A percentile compares a stretch with the other conserved stretches of the same genome.
Conservation (phyloP, 2,888 invertebrate genomes). For the Trichacis sp. region DNA sequence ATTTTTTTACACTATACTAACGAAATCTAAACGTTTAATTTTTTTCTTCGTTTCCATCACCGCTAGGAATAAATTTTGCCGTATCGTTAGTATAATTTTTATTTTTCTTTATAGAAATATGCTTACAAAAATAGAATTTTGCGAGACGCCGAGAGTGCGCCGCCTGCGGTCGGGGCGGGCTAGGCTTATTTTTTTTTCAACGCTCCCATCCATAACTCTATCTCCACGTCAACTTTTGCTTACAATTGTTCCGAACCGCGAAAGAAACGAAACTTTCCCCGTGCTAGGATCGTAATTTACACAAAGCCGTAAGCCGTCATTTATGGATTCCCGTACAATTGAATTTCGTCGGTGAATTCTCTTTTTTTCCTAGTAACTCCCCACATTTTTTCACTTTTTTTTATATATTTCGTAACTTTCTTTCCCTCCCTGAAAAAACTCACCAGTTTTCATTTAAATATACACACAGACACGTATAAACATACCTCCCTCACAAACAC, state of each 20-base stretch:
- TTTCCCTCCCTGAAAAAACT: slow-evolving; percentile 50
- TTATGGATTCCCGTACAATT: slow-evolving; percentile 59
- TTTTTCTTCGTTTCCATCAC: slow-evolving; percentile 63
- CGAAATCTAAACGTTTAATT: slow-evolving; percentile 70
- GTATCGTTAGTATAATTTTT: slow-evolving; percentile 67
- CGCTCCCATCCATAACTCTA: background rate
- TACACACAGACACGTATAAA: slow-evolving; percentile 47
- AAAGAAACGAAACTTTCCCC: slow-evolving; percentile 40
- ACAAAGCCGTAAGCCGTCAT: slow-evolving; percentile 59
- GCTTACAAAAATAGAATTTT: slow-evolving; percentile 70
- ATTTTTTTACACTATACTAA: slow-evolving; percentile 69
- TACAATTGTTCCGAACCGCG: slow-evolving; percentile 40
- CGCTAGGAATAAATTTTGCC: slow-evolving; percentile 70
- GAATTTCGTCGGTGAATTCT: slow-evolving; percentile 64
- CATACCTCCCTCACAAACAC: slow-evolving; percentile 44
- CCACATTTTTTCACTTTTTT: slow-evolving; percentile 29
- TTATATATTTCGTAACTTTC: slow-evolving; percentile 48
- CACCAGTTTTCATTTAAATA: slow-evolving; percentile 47
- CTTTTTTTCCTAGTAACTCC: slow-evolving; percentile 46
- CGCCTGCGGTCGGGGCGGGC: slow-evolving; percentile 60
- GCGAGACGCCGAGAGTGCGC: slow-evolving; percentile 66
- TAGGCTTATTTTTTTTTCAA: slow-evolving; percentile 48
- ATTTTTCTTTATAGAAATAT: slow-evolving; percentile 67
- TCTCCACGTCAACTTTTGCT: slow-evolving; percentile 25
- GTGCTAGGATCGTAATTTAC: slow-evolving; percentile 40